Percentiles rank a stretch among this genome's conserved stretches.
These are phyloP conservation scores for Protaetia brevitarsis DNA, from an alignment of 1,140 invertebrate genomes.

Conservation along the genomic window DNA sequence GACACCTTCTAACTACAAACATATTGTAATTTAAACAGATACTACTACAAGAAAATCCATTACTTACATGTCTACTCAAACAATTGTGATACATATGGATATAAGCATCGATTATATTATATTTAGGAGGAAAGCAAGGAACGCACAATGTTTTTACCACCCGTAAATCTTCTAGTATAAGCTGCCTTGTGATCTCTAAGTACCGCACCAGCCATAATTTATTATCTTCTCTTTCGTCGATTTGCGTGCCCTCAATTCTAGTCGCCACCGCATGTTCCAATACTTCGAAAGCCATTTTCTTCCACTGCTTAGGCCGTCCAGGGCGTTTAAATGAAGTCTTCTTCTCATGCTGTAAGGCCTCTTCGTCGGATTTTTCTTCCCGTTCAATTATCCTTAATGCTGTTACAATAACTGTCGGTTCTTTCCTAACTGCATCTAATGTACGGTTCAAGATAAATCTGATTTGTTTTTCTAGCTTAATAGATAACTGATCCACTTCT, in stretches of 20 bases:
- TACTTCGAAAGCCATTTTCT: constrained; percentile 79
- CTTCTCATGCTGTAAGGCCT: constrained; percentile 72
- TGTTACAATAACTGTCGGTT: constrained; percentile 95
- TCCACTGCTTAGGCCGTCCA: constrained; percentile 91
- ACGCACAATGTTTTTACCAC: constrained; percentile 91
- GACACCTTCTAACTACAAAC: constrained; percentile 76
- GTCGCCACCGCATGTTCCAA: constrained; percentile 80
- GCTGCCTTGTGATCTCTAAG: constrained; percentile 69
- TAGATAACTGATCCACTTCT: constrained; percentile 88
- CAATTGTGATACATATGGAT: constrained; percentile 92
- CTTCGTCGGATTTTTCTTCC: constrained; percentile 88
- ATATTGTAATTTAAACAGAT: constrained; percentile 9
- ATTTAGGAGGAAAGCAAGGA: constrained; percentile 94
- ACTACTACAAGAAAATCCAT: not conserved
- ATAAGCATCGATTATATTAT: constrained; percentile 88
- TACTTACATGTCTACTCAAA: constrained; percentile 78
- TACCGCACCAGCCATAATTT: constrained; percentile 93
- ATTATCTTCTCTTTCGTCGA: constrained; percentile 86
- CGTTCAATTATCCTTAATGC: constrained; percentile 94
- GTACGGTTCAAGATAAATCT: constrained; percentile 85
- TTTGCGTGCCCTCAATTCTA: constrained; percentile 83
- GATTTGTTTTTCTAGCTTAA: constrained; percentile 87
- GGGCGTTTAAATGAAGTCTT: constrained; percentile 88
- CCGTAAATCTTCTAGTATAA: constrained; percentile 87
- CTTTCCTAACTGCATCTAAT: constrained; percentile 89